Conservation (phyloP, 2,888 invertebrate genomes). For the Blastobasis adustella region DNA sequence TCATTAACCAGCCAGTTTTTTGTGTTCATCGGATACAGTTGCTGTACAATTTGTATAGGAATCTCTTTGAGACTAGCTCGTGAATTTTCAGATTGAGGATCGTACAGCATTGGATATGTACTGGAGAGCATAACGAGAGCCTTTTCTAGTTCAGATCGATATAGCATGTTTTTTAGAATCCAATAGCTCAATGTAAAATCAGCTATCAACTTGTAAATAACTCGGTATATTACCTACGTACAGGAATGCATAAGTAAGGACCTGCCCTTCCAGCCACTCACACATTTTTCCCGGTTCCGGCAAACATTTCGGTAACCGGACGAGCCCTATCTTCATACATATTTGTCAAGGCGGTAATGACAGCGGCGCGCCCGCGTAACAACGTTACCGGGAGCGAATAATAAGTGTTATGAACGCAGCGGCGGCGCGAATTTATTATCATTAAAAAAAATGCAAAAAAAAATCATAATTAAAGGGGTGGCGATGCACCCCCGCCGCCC, state of each 20-base stretch:
- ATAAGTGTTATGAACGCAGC: conserved; percentile 35
- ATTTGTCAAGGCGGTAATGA: conserved; percentile 6
- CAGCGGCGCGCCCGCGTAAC: not conserved
- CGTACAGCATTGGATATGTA: too few species aligned
- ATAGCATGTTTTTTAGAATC: too few species aligned
- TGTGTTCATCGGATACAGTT: conserved; percentile 44
- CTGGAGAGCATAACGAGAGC: too few species aligned
- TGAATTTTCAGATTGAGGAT: too few species aligned
- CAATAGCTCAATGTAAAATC: too few species aligned
- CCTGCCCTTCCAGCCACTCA: too few species aligned
- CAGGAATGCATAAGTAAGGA: too few species aligned
- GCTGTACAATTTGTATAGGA: conserved; percentile 46
- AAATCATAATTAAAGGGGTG: conserved; percentile 71
- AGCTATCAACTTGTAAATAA: too few species aligned
- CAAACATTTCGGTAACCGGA: too few species aligned
- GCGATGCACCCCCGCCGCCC: conserved; percentile 52
- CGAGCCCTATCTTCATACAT: not conserved
- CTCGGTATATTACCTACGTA: too few species aligned
- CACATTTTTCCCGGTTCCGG: too few species aligned
- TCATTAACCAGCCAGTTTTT: conserved; percentile 65
- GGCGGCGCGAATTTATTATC: conserved; percentile 62
- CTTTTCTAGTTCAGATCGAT: too few species aligned
- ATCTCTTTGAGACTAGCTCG: conserved; percentile 1
- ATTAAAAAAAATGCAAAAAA: conserved; percentile 65
- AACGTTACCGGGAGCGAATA: conserved; percentile 18